These are phyloP conservation scores for Drosophila obscura DNA, from an alignment of 1,140 invertebrate genomes.

Conservation along the genomic window DNA sequence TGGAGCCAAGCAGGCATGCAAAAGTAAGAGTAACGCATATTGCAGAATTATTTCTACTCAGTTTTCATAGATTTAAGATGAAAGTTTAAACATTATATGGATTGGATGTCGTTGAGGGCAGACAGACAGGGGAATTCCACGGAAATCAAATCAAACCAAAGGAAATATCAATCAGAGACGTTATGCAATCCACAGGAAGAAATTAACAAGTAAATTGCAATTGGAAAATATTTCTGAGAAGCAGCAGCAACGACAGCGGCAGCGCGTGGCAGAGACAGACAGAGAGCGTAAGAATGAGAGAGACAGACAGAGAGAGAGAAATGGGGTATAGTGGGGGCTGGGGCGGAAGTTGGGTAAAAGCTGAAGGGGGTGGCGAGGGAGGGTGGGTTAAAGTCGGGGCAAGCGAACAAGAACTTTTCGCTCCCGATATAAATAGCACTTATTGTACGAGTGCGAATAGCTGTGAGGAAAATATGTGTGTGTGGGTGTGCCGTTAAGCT, in stretches of 20 bases:
- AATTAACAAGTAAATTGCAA: constrained; percentile 47
- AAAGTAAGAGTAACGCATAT: too few relatives aligned
- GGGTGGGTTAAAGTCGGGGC: not conserved
- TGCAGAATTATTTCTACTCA: too few relatives aligned
- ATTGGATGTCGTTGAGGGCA: too few relatives aligned
- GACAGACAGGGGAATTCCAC: too few relatives aligned
- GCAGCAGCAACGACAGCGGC: constrained; percentile 32
- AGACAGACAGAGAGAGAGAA: constrained; percentile 5
- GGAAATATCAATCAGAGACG: constrained; percentile 47
- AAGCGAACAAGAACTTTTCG: constrained; percentile 38
- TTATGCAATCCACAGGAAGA: constrained; percentile 41
- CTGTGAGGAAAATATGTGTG: constrained; percentile 15
- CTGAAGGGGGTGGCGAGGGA: too few relatives aligned
- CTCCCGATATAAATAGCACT: constrained; percentile 38
- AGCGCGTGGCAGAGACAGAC: constrained; percentile 30
- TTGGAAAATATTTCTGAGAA: constrained; percentile 46
- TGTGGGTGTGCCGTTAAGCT: constrained; percentile 23
- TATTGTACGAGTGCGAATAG: constrained; percentile 38
- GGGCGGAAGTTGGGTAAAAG: not conserved
- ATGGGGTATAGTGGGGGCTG: constrained; percentile 6
- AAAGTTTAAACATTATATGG: too few relatives aligned
- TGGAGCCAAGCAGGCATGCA: too few relatives aligned
- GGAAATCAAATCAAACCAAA: constrained; percentile 44
- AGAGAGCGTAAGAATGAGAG: constrained; percentile 40
- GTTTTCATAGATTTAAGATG: too few relatives aligned